Percentiles rank a stretch among this genome's conserved stretches.
Conservation (phyloP, 37 sponge, comb jelly and placozoan species). For the Spongilla lacustris region DNA sequence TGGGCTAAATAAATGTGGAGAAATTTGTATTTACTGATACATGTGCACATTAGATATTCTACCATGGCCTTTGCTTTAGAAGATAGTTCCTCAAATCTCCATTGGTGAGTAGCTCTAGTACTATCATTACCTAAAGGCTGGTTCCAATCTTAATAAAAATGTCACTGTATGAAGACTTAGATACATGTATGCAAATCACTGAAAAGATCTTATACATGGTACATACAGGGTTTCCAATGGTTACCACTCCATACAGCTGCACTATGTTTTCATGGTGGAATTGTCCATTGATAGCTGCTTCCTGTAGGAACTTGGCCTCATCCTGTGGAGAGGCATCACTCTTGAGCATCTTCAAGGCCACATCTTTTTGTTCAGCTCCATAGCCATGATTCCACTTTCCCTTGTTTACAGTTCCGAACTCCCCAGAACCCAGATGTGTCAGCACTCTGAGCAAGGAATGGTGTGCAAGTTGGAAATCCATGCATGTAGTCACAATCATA, state of each 20-base stretch:
- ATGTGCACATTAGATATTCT: background rate
- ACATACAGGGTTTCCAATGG: conserved; percentile 70
- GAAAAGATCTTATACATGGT: background rate
- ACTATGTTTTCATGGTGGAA: conserved; percentile 62
- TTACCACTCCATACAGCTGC: conserved; percentile 59
- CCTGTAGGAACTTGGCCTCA: conserved; percentile 61
- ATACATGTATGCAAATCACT: background rate
- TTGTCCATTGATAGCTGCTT: conserved; percentile 76
- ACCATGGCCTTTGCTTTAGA: conserved; percentile 25
- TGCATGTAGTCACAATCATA: no score
- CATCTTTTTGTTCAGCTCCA: conserved; percentile 26
- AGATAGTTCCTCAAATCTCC: conserved; percentile 57
- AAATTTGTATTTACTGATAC: no score
- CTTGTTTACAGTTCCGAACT: conserved; percentile 65
- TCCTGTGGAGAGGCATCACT: conserved; percentile 40
- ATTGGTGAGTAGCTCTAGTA: conserved; percentile 57
- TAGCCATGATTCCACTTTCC: conserved; percentile 45
- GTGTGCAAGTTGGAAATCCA: no score
- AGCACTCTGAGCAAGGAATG: background rate
- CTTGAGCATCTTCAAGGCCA: conserved; percentile 58
- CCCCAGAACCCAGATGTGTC: conserved; percentile 47
- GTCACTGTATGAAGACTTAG: no score
- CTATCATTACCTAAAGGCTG: conserved; percentile 58
- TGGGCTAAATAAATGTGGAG: background rate
- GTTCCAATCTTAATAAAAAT: background rate